Base-by-base conservation (phyloP, 2,113 vertebrate species). In the Lipophrys pholis region DNA sequence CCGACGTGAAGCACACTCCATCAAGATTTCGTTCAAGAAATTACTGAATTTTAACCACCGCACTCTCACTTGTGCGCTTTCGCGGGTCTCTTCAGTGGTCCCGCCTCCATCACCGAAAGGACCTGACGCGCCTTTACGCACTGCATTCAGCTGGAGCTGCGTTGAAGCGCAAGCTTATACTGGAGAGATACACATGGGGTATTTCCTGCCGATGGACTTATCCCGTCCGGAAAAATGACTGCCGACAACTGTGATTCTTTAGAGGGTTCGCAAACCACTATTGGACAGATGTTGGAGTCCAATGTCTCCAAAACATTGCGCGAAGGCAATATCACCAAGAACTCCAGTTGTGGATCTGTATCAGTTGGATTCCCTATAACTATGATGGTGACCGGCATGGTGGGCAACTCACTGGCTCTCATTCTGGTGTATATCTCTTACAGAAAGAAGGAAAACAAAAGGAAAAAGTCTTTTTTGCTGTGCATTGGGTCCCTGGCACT, bases 321-420 rank as follows among this genome's bases (percentile, higher is more conserved):
- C 73, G 91, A 91, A 54, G 39, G 76, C 62, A 92, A 90, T 66
- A 49, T 1, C 9, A 69, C 77, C 61, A 59, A 72, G 4, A 87
- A 65, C 1, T 40, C 73, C 40, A 86, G 65, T 7, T 95, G 94
- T 81, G 58, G 94, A 43, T 93, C 92, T 0, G 95, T 96, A 17
- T 97, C 97, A 0, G 95, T 96, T 45, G 94, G 87, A 17, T 97
- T 95, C 81, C 96, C 97, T 1, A 93, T 98, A 38, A 93, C 92
- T 76, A 99, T 99, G 97, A 95, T 99, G 95, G 61, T 97, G 70
- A 94, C 97, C 0, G 97, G 97, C 69, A 80, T 97, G 85, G 96
- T 95, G 90, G 97, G 97, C 66, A 99, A 99, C 69, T 94, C 94
- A 1, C 87, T 99, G 57, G 97, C 97, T 71, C 94, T 99, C 71